A percentile compares a stretch with the other conserved stretches of the same genome.
These are phyloP conservation scores for Muntiacus reevesi DNA, from an alignment of 2,113 vertebrate genomes.

Conservation along the genomic window DNA sequence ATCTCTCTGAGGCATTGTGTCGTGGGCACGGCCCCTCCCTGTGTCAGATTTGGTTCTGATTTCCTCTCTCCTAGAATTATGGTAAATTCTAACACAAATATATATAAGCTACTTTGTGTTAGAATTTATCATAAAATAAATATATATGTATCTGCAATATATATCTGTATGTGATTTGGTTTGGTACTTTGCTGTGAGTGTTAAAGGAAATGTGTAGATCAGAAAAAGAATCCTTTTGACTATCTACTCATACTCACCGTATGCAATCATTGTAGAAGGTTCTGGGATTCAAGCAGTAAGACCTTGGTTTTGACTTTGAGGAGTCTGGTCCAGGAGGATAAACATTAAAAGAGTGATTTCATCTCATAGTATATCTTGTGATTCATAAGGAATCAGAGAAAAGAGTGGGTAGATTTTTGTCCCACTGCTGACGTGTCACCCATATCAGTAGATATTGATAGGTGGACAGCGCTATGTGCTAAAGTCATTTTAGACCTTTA, in stretches of 20 bases:
- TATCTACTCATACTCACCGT: accelerated
- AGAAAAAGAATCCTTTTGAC: neutral
- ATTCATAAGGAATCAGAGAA: neutral
- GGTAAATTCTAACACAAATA: neutral
- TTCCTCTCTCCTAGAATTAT: neutral
- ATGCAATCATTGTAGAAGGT: neutral
- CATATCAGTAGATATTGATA: neutral
- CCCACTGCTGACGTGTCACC: neutral
- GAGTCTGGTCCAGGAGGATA: neutral
- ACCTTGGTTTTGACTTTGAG: neutral
- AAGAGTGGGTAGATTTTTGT: neutral
- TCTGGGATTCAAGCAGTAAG: neutral
- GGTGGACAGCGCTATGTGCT: neutral
- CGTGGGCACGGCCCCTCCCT: accelerated
- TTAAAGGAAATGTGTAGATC: neutral
- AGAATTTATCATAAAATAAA: neutral
- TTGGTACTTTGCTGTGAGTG: neutral
- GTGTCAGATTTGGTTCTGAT: neutral
- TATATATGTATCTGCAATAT: neutral
- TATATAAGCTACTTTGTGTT: neutral
- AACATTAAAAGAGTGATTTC: neutral
- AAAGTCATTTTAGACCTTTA: neutral
- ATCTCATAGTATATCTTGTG: neutral
- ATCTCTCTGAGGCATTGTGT: neutral
- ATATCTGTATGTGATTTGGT: neutral